Evolutionary conservation across 1,140 invertebrate genomes (phyloP).

Genomic region (Platyscapa corneri): DNA sequence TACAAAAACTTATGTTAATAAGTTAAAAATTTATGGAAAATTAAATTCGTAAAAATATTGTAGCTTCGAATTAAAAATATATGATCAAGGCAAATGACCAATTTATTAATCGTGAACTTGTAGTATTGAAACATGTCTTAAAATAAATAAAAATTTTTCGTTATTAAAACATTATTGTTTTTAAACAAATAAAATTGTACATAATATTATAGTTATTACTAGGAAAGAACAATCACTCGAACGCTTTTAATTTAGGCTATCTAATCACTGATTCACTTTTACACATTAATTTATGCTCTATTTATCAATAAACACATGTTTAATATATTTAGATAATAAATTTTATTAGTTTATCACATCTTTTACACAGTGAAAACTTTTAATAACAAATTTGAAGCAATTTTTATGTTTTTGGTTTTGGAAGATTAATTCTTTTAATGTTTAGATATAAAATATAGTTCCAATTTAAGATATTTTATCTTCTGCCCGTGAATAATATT

Average conservation of each 20-base stretch:
- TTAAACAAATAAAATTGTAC: not conserved
- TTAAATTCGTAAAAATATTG: not conserved
- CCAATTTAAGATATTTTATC: not conserved
- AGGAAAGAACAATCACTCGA: too few species aligned
- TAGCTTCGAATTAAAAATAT: not conserved
- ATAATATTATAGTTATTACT: not conserved
- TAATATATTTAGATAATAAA: not conserved
- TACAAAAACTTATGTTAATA: not conserved
- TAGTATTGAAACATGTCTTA: not conserved
- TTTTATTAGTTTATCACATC: not conserved
- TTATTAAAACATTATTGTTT: not conserved
- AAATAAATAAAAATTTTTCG: too few species aligned
- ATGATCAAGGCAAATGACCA: too few species aligned
- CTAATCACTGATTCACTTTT: not conserved
- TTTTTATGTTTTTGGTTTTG: not conserved
- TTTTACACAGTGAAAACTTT: not conserved
- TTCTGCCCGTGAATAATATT: not conserved
- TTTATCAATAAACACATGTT: not conserved
- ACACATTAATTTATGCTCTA: not conserved
- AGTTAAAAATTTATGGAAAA: not conserved
- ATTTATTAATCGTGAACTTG: too few species aligned
- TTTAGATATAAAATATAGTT: not conserved
- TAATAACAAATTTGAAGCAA: too few species aligned
- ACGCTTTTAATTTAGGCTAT: not conserved
- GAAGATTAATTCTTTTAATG: not conserved